Evolutionary conservation across 2,113 vertebrate genomes (phyloP).

Genomic region (Trematocara nigrifrons): DNA sequence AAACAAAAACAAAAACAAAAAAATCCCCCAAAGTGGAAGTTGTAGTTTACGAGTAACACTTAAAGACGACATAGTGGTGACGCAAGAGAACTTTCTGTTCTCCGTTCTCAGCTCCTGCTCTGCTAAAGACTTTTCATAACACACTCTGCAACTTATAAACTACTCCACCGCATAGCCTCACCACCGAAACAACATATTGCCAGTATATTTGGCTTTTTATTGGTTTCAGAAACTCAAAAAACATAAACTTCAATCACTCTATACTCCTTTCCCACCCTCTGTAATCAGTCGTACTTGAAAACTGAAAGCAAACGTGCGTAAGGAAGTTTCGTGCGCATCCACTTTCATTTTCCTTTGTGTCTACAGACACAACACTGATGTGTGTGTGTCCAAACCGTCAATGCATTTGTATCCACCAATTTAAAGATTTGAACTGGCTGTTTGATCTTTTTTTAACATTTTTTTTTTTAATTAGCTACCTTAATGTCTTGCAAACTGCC

Average conservation of each 20-base stretch:
- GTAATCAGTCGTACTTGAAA: neutral
- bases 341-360: neutral
- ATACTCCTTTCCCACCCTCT: neutral
- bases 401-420: too few relatives aligned
- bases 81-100: conserved; percentile 33
- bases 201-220: neutral
- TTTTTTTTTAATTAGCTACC: neutral
- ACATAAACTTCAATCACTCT: neutral
- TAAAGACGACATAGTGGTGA: neutral
- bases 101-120: neutral
- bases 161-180: neutral
- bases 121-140: neutral
- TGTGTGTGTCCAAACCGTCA: neutral
- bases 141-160: neutral
- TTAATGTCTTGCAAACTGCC: neutral
- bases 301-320: neutral
- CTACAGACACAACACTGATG: neutral
- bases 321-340: neutral
- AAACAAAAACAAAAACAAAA: fast-evolving
- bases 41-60: neutral
- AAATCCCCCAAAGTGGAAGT: fast-evolving
- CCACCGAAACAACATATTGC: neutral
- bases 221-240: neutral
- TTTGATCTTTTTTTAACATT: neutral
- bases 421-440: neutral